A percentile compares a stretch with the other conserved stretches of the same genome.
These are phyloP conservation scores for Porites rus DNA, from an alignment of 92 coral and sea anemone species.

Conservation along the genomic window DNA sequence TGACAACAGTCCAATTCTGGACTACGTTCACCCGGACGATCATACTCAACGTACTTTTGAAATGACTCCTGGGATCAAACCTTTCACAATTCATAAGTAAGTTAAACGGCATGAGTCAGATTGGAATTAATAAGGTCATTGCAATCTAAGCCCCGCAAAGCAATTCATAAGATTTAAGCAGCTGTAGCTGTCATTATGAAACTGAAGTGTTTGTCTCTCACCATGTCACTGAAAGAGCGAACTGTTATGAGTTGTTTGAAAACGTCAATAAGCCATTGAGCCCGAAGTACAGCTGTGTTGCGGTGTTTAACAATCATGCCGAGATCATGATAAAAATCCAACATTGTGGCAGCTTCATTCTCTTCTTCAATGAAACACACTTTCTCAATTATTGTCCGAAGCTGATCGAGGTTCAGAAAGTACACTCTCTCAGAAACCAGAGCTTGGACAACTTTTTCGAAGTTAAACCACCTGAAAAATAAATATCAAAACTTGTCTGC, in stretches of 20 bases:
- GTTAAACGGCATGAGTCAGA: no score
- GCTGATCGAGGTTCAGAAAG: constrained; percentile 53
- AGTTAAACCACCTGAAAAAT: constrained; percentile 63
- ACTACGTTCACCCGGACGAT: no score
- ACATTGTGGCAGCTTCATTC: constrained; percentile 36
- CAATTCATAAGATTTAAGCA: no score
- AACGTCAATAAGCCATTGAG: constrained; percentile 71
- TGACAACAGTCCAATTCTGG: no score
- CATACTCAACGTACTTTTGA: no score
- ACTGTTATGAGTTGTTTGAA: constrained; percentile 50
- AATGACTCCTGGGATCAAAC: no score
- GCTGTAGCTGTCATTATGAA: no score
- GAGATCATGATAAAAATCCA: constrained; percentile 61
- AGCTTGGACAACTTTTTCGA: constrained; percentile 54
- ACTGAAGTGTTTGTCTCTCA: neutral
- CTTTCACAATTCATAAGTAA: no score
- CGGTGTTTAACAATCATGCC: constrained; percentile 66
- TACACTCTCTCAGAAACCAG: constrained; percentile 51
- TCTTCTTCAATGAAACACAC: constrained; percentile 56
- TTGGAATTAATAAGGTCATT: no score
- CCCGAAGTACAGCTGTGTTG: constrained; percentile 53
- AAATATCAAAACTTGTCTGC: neutral
- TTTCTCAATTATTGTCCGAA: constrained; percentile 47
- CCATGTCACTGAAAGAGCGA: constrained; percentile 7
- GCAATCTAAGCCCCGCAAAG: no score